These are phyloP conservation scores for Lemur catta DNA, from an alignment of 2,797 vertebrate species.

Conservation along the genomic window DNA sequence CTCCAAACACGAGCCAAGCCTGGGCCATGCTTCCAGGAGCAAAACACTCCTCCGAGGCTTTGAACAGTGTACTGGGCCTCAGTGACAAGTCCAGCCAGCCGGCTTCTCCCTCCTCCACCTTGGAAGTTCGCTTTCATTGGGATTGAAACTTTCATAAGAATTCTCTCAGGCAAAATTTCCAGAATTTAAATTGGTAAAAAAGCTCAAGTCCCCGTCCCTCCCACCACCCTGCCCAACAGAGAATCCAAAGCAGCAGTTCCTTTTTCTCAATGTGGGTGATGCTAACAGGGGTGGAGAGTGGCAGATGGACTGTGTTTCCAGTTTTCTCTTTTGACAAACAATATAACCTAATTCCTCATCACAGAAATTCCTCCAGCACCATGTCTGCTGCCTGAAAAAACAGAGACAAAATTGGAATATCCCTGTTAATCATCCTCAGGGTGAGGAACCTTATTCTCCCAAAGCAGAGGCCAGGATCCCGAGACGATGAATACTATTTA, in stretches of 20 bases:
- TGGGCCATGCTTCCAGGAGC: neutral
- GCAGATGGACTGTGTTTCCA: neutral
- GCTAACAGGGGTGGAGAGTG: neutral
- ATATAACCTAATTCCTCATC: neutral
- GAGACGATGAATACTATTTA: neutral
- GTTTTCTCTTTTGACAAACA: neutral
- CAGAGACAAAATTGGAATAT: neutral
- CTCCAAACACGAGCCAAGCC: neutral
- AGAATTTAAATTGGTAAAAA: neutral
- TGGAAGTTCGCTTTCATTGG: neutral
- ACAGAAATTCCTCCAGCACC: neutral
- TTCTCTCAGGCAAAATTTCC: neutral
- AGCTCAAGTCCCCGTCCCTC: neutral
- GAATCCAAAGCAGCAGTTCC: neutral
- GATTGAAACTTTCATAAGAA: neutral
- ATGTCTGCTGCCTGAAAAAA: neutral
- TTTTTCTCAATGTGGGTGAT: neutral
- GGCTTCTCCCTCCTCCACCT: neutral
- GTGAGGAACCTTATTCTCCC: neutral
- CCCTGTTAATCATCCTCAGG: neutral
- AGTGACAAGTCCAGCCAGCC: neutral
- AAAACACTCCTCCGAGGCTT: neutral
- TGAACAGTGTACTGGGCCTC: accelerated
- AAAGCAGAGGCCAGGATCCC: neutral
- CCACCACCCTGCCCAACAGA: neutral